These are phyloP conservation scores for Caenorhabditis sulstoni DNA, from an alignment of 2,888 invertebrate species.

Conservation along the genomic window DNA sequence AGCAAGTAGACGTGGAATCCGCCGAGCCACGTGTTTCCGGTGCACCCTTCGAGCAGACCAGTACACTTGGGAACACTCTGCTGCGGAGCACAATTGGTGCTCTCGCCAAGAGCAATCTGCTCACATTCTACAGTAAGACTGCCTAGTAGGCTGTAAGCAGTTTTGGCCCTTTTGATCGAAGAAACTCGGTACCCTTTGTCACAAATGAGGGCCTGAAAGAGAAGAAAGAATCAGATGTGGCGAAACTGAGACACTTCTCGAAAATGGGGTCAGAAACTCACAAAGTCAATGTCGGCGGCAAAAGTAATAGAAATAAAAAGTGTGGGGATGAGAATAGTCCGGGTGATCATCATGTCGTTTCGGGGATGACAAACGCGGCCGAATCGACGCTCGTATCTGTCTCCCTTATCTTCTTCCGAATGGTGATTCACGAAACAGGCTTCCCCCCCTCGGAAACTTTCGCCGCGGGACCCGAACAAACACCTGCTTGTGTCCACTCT, in stretches of 20 bases:
- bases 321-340: slow-evolving; percentile 12
- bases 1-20: slow-evolving; percentile 78
- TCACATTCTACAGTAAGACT: slow-evolving; percentile 72
- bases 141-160: slow-evolving; percentile 61
- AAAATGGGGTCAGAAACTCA: slow-evolving; percentile 2
- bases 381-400: background rate
- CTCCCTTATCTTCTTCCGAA: slow-evolving; percentile 5
- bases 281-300: slow-evolving; percentile 50
- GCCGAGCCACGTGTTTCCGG: slow-evolving; percentile 76
- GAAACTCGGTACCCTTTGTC: slow-evolving; percentile 70
- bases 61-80: slow-evolving; percentile 69
- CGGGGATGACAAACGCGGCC: background rate
- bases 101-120: slow-evolving; percentile 63
- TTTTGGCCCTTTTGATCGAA: slow-evolving; percentile 64
- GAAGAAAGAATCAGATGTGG: background rate
- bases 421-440: slow-evolving; percentile 8
- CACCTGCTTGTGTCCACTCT: slow-evolving; percentile 14
- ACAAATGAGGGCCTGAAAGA: slow-evolving; percentile 65
- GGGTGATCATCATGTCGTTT: slow-evolving; percentile 35
- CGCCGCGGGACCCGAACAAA: slow-evolving; percentile 9
- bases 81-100: slow-evolving; percentile 66
- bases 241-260: no score
- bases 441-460: background rate
- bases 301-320: background rate
- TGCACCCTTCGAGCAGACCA: slow-evolving; percentile 72